A percentile compares a stretch with the other conserved stretches of the same genome.
These are phyloP conservation scores for Meloe dianella DNA, from an alignment of 2,888 invertebrate genomes.

Conservation along the genomic window DNA sequence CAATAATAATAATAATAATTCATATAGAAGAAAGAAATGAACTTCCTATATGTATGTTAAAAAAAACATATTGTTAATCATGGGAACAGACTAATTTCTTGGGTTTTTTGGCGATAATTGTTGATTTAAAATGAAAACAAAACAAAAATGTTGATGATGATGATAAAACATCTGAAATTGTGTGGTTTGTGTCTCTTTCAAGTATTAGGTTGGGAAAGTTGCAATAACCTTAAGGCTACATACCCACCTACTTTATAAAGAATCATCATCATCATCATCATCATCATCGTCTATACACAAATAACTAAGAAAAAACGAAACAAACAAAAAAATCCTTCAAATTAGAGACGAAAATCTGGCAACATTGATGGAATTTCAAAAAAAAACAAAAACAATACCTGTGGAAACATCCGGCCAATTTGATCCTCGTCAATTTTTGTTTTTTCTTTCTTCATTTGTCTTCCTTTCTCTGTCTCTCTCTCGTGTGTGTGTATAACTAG, in stretches of 20 bases:
- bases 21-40: no score
- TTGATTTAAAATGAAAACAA: no score
- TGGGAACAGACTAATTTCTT: background rate
- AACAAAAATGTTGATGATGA: background rate
- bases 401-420: background rate
- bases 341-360: background rate
- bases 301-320: no score
- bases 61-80: background rate
- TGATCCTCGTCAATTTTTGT: background rate
- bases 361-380: background rate
- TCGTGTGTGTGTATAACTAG: no score
- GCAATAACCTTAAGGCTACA: slow-evolving; percentile 37
- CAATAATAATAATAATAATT: slow-evolving; percentile 2
- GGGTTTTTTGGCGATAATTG: background rate
- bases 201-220: slow-evolving; percentile 36
- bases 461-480: no score
- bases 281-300: no score
- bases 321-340: background rate
- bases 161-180: background rate
- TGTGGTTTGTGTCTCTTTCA: background rate
- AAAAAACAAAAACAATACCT: background rate
- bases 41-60: slow-evolving; percentile 16
- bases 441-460: background rate
- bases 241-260: slow-evolving; percentile 44
- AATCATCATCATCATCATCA: slow-evolving; percentile 17